Conservation (phyloP, 2,888 invertebrate genomes). For the Cantharis nigra region DNA sequence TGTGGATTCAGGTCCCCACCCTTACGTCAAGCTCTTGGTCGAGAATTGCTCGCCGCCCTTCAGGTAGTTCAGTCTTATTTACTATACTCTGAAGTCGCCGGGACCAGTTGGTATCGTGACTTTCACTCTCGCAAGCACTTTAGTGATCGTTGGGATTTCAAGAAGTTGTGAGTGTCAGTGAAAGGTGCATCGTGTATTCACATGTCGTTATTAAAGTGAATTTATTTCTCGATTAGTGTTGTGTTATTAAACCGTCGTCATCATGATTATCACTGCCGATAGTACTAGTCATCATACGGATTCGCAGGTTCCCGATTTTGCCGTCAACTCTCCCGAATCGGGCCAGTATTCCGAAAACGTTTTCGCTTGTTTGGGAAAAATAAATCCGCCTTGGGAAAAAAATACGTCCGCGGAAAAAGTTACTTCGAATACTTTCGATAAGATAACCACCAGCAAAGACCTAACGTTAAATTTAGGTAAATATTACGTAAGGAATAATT, state of each 20-base stretch:
- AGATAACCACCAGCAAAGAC: slow-evolving; percentile 7
- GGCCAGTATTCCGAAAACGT: slow-evolving; percentile 47
- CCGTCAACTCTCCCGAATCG: slow-evolving; percentile 38
- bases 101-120: slow-evolving; percentile 56
- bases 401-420: not conserved
- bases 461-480: not conserved
- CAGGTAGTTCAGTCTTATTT: slow-evolving; percentile 55
- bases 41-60: slow-evolving; percentile 53
- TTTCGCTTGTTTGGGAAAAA: not conserved
- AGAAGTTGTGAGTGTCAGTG: slow-evolving; percentile 32
- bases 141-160: slow-evolving; percentile 42
- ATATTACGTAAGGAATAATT: not conserved
- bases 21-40: slow-evolving; percentile 46
- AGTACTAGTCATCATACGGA: slow-evolving; percentile 58
- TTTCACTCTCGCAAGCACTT: slow-evolving; percentile 57
- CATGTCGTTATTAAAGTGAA: slow-evolving; percentile 10
- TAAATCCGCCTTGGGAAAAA: not conserved
- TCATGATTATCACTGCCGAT: slow-evolving; percentile 71
- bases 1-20: slow-evolving; percentile 59
- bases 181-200: slow-evolving; percentile 24
- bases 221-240: slow-evolving; percentile 10
- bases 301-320: slow-evolving; percentile 59
- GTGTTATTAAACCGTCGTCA: slow-evolving; percentile 28
- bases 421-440: not conserved
- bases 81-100: slow-evolving; percentile 52